These are phyloP conservation scores for Nixonia krombeini DNA, from an alignment of 1,140 invertebrate genomes.

Conservation along the genomic window DNA sequence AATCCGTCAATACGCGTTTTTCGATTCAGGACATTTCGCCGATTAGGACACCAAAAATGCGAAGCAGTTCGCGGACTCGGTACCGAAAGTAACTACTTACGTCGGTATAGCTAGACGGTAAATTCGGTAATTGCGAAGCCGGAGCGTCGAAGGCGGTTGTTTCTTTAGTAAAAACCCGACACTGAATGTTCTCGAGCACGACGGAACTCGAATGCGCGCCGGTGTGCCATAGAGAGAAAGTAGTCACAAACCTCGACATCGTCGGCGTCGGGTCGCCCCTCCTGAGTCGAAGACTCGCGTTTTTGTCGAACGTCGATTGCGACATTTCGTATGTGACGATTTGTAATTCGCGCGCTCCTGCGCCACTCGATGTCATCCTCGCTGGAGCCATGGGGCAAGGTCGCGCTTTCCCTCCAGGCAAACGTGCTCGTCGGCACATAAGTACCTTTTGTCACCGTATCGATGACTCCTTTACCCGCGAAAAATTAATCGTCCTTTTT, in stretches of 20 bases:
- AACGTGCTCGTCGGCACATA: slow-evolving; percentile 12
- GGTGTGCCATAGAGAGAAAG: slow-evolving; percentile 59
- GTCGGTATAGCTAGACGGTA: too few species aligned
- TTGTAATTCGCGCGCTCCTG: slow-evolving; percentile 33
- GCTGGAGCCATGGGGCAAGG: slow-evolving; percentile 33
- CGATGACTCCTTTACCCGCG: too few species aligned
- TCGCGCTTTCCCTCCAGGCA: slow-evolving; percentile 33
- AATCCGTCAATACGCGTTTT: too few species aligned
- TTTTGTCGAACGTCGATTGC: slow-evolving; percentile 37
- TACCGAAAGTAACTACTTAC: too few species aligned
- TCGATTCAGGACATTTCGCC: too few species aligned
- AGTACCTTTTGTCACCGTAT: too few species aligned
- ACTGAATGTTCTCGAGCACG: slow-evolving; percentile 57
- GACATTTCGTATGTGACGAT: slow-evolving; percentile 48
- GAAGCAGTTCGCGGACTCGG: too few species aligned
- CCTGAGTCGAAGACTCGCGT: slow-evolving; percentile 33
- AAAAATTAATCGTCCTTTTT: too few species aligned
- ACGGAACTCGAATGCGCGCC: slow-evolving; percentile 39
- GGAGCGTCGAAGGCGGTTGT: slow-evolving; percentile 25
- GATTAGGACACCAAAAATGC: too few species aligned
- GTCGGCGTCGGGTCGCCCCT: slow-evolving; percentile 36
- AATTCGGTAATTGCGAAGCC: background rate
- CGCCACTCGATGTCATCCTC: slow-evolving; percentile 9
- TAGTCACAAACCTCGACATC: slow-evolving; percentile 43
- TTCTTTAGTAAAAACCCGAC: slow-evolving; percentile 64